phyloP scores from a whole-genome alignment of 2,888 invertebrate genomes.

The Lasioglossum calceatum region DNA sequence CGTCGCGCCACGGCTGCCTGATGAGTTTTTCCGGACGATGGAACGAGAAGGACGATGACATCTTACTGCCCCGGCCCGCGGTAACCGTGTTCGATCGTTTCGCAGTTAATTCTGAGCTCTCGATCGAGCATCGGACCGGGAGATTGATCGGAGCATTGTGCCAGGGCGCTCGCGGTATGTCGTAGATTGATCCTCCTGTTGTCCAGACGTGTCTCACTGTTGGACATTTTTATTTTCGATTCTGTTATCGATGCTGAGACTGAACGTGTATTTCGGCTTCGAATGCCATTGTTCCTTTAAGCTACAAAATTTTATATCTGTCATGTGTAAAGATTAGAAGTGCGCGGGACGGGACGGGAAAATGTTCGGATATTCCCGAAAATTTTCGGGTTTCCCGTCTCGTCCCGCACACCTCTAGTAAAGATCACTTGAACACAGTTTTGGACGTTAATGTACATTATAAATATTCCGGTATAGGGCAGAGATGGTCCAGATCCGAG shows the following conservation, averaged over 20 bases:
- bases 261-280: background rate
- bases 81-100: conserved; percentile 8
- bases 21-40: conserved; percentile 32
- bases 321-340: background rate
- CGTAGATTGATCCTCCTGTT: background rate
- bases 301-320: too few relatives aligned
- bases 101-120: conserved; percentile 11
- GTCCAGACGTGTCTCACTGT: background rate
- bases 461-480: background rate
- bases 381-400: too few relatives aligned
- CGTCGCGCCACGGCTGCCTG: conserved; percentile 28
- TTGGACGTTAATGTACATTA: background rate
- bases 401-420: too few relatives aligned
- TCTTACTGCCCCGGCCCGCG: background rate
- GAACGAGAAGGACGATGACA: conserved; percentile 20
- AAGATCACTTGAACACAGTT: background rate
- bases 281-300: background rate
- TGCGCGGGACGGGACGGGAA: too few relatives aligned
- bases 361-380: too few relatives aligned
- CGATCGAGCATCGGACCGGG: background rate
- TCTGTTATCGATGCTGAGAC: background rate
- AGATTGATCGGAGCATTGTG: background rate
- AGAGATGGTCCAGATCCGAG: background rate
- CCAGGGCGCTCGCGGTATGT: background rate
- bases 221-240: background rate